A percentile compares a stretch with the other conserved stretches of the same genome.
Evolutionary conservation across 2,797 vertebrate genomes (phyloP).

Genomic region (Chloroceryle inda): DNA sequence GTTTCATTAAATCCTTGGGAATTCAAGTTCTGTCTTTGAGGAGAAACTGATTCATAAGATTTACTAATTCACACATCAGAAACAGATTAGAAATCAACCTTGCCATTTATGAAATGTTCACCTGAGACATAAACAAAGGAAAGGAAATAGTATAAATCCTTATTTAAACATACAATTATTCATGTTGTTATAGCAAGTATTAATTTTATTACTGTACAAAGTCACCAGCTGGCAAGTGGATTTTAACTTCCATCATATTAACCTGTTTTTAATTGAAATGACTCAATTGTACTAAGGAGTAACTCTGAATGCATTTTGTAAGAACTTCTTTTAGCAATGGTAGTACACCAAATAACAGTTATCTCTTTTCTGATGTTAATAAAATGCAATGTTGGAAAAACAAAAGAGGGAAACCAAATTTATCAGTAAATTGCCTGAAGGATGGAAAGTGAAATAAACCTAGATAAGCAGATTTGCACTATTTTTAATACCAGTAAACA

Average conservation of each 20-base stretch:
- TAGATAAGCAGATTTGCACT: not conserved
- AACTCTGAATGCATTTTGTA: constrained; percentile 55
- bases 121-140: constrained; percentile 60
- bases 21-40: constrained; percentile 44
- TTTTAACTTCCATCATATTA: constrained; percentile 62
- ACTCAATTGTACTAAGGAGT: constrained; percentile 43
- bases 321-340: constrained; percentile 53
- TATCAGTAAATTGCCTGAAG: not conserved
- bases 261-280: constrained; percentile 55
- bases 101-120: constrained; percentile 64
- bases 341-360: constrained; percentile 52
- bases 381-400: constrained; percentile 51
- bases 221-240: constrained; percentile 58
- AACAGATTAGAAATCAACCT: constrained; percentile 59
- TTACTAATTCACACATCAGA: constrained; percentile 62
- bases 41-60: constrained; percentile 67
- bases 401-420: constrained; percentile 18
- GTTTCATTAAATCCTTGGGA: constrained; percentile 64
- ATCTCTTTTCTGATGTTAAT: constrained; percentile 1
- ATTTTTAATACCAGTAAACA: not conserved
- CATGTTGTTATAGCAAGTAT: constrained; percentile 40
- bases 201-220: constrained; percentile 55
- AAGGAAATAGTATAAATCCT: constrained; percentile 47
- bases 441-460: not conserved
- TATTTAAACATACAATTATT: constrained; percentile 66